Base-by-base conservation (phyloP, 2,797 vertebrate genomes). In the Tolypeutes matacus region DNA sequence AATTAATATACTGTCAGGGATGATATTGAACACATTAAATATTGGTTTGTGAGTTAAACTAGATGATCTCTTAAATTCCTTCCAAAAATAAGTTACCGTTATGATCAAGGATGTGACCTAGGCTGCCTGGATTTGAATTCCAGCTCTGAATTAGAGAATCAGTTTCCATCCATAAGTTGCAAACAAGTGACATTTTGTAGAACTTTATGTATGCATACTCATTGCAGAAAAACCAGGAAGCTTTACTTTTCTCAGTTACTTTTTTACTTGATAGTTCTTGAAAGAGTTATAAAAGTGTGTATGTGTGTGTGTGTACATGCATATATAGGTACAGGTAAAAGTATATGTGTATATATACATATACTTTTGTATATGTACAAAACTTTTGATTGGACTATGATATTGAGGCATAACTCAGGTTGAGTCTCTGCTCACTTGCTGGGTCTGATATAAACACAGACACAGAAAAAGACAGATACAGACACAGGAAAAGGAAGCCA, bases 171-270 rank as follows among this genome's bases (percentile, higher is more conserved):
- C 2, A 2, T 14, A 86, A 87, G 25, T 29, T 39, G 11, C 25
- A 80, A 91, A 76, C n/a, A 42, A 46, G 7, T 85, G 81, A 29
- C 5, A 21, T 89, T 87, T 90, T 39, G 51, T 27, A 92, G 49
- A 86, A 10, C 14, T 90, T 4, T 29, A 27, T 21, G 7, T 81
- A 4, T 39, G 20, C 29, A 18, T 27, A 51, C 2, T 77, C 21
- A 62, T 18, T 89, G n/a, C 31, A 77, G 65, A 93, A 91, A 76
- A 90, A 21, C 11, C 8, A 65, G 2, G 42, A 94, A 91, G 42
- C 86, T 77, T 86, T 39, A 15, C 23, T 89, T 89, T 75, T 64
- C 0, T 14, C 0, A 15, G 7, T 70, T 95, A n/a, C 0, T 58
- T 65, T 93, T 21, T 42, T 34, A 18, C 15, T n/a, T 75, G n/a